Conservation (phyloP, 2,113 vertebrate genomes). For the Dasyprocta punctata region DNA sequence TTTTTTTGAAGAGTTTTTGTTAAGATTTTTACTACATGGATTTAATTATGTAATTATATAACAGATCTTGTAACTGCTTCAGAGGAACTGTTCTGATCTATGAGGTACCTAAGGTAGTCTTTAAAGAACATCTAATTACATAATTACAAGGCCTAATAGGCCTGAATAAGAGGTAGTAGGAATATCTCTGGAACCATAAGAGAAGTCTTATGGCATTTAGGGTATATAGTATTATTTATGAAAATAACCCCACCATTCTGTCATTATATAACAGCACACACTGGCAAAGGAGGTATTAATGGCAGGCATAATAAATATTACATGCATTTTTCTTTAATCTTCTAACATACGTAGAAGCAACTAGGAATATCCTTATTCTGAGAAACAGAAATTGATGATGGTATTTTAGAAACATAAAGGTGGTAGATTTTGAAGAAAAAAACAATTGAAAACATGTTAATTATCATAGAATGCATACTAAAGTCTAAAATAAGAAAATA, state of each 20-base stretch:
- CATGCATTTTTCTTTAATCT: slow-evolving; percentile 63
- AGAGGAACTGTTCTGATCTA: slow-evolving; percentile 81
- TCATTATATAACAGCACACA: slow-evolving; percentile 71
- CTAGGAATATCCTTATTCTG: slow-evolving; percentile 63
- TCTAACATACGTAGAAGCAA: slow-evolving; percentile 32
- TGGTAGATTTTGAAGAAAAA: slow-evolving; percentile 58
- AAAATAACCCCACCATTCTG: slow-evolving; percentile 73
- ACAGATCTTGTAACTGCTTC: slow-evolving; percentile 80
- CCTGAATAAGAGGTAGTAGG: slow-evolving; percentile 73
- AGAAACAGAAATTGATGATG: slow-evolving; percentile 52
- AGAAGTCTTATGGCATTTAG: slow-evolving; percentile 67
- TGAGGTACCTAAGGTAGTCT: slow-evolving; percentile 76
- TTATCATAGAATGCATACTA: neutral
- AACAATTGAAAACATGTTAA: slow-evolving; percentile 23
- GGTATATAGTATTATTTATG: slow-evolving; percentile 74
- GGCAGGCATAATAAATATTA: slow-evolving; percentile 55
- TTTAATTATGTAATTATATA: slow-evolving; percentile 81
- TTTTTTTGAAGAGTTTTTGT: slow-evolving; percentile 76
- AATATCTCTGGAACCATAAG: slow-evolving; percentile 70
- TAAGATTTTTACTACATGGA: slow-evolving; percentile 79
- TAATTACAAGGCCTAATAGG: slow-evolving; percentile 82
- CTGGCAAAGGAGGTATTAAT: slow-evolving; percentile 72
- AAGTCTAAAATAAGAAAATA: neutral
- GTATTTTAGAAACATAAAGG: slow-evolving; percentile 54
- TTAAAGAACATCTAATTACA: slow-evolving; percentile 81